Percentiles rank a stretch among this genome's conserved stretches.
phyloP scores from a whole-genome alignment of 2,888 invertebrate genomes.

The Coecobrya sp. region DNA sequence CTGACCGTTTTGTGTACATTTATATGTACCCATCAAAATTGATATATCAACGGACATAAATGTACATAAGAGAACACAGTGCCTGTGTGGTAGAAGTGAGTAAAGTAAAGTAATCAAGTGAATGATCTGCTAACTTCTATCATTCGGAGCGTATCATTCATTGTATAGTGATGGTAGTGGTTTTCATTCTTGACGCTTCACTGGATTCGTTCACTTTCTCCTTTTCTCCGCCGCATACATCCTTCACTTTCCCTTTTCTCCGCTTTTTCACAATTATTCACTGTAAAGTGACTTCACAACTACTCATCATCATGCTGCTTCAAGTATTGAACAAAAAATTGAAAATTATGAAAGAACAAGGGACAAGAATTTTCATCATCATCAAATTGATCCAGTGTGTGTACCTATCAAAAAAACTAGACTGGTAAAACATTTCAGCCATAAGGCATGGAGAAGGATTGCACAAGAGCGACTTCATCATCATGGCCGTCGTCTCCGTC shows the following conservation, averaged over 20 bases:
- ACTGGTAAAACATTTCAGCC: no score
- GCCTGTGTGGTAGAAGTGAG: not conserved
- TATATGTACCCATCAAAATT: not conserved
- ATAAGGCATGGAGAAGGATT: not conserved
- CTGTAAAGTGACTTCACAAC: constrained; percentile 3
- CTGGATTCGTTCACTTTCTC: not conserved
- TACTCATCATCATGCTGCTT: constrained; percentile 16
- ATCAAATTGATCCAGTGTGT: not conserved
- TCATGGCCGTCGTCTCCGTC: not conserved
- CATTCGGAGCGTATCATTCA: not conserved
- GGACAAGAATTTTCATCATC: constrained; percentile 18
- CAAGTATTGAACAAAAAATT: not conserved
- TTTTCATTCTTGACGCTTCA: not conserved
- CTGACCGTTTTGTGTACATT: not conserved
- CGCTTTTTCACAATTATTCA: constrained; percentile 45
- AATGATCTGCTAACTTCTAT: not conserved
- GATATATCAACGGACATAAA: not conserved
- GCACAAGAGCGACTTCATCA: constrained; percentile 23
- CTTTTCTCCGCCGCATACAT: not conserved
- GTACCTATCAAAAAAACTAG: not conserved
- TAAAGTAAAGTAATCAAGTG: not conserved
- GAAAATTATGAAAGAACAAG: constrained; percentile 33
- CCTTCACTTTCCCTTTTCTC: not conserved
- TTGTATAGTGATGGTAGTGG: not conserved
- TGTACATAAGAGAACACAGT: not conserved